Evolutionary conservation across 2,113 vertebrate genomes (phyloP).

Genomic region (Mesembrinibis cayennensis): DNA sequence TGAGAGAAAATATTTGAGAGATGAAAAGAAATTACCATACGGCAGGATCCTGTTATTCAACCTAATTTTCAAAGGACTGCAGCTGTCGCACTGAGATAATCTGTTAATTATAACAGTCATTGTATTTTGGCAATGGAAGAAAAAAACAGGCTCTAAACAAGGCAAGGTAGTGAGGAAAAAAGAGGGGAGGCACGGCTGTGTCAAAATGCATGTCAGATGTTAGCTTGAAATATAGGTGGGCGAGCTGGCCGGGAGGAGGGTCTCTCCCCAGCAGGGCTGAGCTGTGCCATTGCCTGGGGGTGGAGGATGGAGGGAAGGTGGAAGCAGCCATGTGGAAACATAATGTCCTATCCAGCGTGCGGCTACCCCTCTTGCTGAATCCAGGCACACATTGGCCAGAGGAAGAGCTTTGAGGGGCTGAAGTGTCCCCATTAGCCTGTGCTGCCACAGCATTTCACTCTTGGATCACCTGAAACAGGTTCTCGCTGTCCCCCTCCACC

Average conservation of each 20-base stretch:
- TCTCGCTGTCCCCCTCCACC: not conserved
- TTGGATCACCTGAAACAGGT: not conserved
- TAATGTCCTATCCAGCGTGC: not conserved
- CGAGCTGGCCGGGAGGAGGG: not conserved
- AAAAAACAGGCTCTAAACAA: slow-evolving; percentile 72
- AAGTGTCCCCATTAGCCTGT: not conserved
- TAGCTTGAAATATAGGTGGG: slow-evolving; percentile 26
- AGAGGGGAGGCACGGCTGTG: slow-evolving; percentile 46
- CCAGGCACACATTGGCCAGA: not conserved
- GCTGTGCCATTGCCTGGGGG: not conserved
- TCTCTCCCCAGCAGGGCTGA: not conserved
- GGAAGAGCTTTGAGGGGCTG: not conserved
- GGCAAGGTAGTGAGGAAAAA: slow-evolving; percentile 53
- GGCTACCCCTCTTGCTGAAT: not conserved
- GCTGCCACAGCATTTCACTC: not conserved
- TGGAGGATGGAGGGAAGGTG: not conserved
- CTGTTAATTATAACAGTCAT: slow-evolving; percentile 84
- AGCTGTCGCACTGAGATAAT: slow-evolving; percentile 84
- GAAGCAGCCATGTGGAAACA: not conserved
- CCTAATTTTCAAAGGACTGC: slow-evolving; percentile 83
- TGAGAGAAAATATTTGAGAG: slow-evolving; percentile 69
- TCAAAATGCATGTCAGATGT: slow-evolving; percentile 47
- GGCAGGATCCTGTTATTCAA: slow-evolving; percentile 81
- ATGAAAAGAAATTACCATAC: slow-evolving; percentile 80
- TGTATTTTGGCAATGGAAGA: slow-evolving; percentile 78